Evolutionary conservation across 2,113 vertebrate species (phyloP).

Genomic region (Paradoxurus hermaphroditus): DNA sequence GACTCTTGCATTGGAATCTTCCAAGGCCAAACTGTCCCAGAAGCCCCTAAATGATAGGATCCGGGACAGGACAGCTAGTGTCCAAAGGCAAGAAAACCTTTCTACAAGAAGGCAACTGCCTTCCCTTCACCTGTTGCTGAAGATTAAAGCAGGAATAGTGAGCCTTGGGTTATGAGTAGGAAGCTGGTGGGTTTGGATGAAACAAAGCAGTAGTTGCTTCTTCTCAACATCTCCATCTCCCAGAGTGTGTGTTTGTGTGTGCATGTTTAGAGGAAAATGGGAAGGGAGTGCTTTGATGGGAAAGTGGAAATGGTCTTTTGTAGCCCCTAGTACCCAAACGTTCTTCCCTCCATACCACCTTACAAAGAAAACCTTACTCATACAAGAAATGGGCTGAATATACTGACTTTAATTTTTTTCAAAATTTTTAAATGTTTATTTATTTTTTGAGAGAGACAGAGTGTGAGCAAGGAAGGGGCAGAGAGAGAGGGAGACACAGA

Average conservation of each 20-base stretch:
- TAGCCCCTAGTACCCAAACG: background rate
- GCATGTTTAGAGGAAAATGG: background rate
- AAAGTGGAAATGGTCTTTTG: background rate
- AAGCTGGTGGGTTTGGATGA: background rate
- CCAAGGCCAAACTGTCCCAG: constrained; percentile 6
- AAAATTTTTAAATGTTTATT: no score
- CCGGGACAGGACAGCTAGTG: background rate
- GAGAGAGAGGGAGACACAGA: no score
- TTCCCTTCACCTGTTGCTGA: background rate
- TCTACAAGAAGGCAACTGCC: background rate
- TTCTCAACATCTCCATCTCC: background rate
- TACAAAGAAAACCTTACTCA: constrained; percentile 4
- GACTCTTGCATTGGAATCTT: background rate
- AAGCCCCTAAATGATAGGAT: background rate
- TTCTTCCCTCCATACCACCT: background rate
- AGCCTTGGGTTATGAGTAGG: background rate
- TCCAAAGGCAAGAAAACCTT: constrained; percentile 12
- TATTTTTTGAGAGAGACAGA: no score
- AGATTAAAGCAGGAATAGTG: background rate
- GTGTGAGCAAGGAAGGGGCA: no score
- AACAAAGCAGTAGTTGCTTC: background rate
- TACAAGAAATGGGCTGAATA: background rate
- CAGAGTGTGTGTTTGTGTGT: background rate
- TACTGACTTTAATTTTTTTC: background rate
- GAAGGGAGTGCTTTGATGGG: background rate